Conservation (phyloP, 2,797 vertebrate species). For the Poecile montanus region DNA sequence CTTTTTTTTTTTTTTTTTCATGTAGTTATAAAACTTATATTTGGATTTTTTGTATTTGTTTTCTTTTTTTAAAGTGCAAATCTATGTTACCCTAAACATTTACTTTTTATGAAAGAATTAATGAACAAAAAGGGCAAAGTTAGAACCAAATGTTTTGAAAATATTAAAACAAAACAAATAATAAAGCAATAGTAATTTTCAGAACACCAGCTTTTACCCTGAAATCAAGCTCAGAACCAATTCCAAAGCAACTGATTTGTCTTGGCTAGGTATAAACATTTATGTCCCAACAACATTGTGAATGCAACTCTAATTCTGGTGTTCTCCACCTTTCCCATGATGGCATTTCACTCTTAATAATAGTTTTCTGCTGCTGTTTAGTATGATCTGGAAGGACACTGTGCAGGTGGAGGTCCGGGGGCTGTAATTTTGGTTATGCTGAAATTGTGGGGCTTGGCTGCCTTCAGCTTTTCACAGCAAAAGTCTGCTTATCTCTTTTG, state of each 20-base stretch:
- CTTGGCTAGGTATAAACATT: neutral
- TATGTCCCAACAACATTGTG: neutral
- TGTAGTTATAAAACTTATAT: neutral
- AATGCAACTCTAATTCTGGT: neutral
- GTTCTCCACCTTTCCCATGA: neutral
- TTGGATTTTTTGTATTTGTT: neutral
- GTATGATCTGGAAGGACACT: neutral
- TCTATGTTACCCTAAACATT: neutral
- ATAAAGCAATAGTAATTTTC: neutral
- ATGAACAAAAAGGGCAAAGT: neutral
- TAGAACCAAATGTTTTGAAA: neutral
- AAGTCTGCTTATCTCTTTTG: neutral
- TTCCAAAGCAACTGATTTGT: neutral
- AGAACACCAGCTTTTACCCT: neutral
- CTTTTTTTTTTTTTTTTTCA: neutral
- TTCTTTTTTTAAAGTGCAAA: neutral
- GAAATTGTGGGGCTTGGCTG: neutral
- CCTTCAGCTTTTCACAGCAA: neutral
- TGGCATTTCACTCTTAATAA: neutral
- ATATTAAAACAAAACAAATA: neutral
- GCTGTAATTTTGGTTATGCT: neutral
- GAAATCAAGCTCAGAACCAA: neutral
- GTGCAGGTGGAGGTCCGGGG: rapidly evolving
- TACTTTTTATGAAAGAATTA: neutral
- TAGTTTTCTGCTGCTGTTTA: neutral